These are phyloP conservation scores for Hydrozoanthus tunicans DNA, from an alignment of 64 coral and sea anemone species.

Conservation along the genomic window DNA sequence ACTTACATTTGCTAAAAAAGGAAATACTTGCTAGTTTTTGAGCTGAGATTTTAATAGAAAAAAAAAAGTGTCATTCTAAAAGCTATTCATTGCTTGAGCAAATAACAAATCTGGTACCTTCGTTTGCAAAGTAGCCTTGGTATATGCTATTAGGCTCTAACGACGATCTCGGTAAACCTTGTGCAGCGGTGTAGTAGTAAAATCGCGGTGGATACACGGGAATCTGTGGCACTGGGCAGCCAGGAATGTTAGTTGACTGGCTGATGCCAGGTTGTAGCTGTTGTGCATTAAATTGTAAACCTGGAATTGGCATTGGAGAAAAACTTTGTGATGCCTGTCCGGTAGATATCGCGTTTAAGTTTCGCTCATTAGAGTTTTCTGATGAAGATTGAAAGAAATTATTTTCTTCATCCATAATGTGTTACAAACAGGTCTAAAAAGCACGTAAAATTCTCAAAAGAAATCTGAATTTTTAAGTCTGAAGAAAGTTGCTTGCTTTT, in stretches of 20 bases:
- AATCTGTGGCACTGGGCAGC: conserved; percentile 53
- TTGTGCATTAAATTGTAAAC: conserved; percentile 28
- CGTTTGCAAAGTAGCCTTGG: conserved; percentile 48
- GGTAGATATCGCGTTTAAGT: conserved; percentile 10
- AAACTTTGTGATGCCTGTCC: conserved; percentile 21
- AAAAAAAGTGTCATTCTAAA: neutral
- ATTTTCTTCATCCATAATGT: conserved; percentile 30
- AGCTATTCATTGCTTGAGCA: neutral
- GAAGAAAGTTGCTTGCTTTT: neutral
- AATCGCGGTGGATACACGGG: conserved; percentile 58
- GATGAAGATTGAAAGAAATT: conserved; percentile 38
- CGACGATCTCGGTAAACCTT: conserved; percentile 48
- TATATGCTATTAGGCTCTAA: conserved; percentile 45
- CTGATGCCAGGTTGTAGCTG: conserved; percentile 12
- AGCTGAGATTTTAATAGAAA: neutral
- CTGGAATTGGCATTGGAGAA: conserved; percentile 23
- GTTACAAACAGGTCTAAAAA: neutral
- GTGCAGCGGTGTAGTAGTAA: conserved; percentile 52
- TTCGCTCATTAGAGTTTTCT: conserved; percentile 6
- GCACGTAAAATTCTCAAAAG: neutral
- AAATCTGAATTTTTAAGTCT: neutral
- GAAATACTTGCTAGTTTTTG: neutral
- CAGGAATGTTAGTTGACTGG: neutral
- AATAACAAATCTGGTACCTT: conserved; percentile 15
- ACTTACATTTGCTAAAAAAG: no score